Evolutionary conservation across 2,888 invertebrate genomes (phyloP).

Genomic region (Tyria jacobaeae): DNA sequence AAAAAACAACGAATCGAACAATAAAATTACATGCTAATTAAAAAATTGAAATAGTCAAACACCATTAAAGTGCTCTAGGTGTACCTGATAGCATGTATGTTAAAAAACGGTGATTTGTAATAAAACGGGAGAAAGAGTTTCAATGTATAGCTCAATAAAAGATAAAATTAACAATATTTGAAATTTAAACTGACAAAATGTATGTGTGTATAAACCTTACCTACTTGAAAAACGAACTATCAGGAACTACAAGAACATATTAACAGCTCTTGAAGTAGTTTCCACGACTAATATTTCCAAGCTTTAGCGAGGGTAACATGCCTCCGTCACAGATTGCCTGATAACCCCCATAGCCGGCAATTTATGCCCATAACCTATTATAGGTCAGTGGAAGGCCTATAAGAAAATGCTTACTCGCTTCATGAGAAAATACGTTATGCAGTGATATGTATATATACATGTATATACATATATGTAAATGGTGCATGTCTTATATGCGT

Average conservation of each 20-base stretch:
- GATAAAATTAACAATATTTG: too few relatives aligned
- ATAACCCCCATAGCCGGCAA: conserved; percentile 53
- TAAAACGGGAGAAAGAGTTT: too few relatives aligned
- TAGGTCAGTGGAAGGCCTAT: conserved; percentile 43
- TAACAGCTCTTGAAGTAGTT: conserved; percentile 21
- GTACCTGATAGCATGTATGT: too few relatives aligned
- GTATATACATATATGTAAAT: too few relatives aligned
- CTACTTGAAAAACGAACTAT: not conserved
- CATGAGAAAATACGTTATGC: conserved; percentile 44
- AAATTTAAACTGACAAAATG: too few relatives aligned
- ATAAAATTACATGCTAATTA: too few relatives aligned
- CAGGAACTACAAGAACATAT: conserved; percentile 12
- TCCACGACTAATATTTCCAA: conserved; percentile 24
- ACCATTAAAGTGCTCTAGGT: too few relatives aligned
- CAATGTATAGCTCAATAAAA: too few relatives aligned
- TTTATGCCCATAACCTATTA: conserved; percentile 59
- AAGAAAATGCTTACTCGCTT: conserved; percentile 15
- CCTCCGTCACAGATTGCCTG: conserved; percentile 58
- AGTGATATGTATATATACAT: not conserved
- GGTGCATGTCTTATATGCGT: not conserved
- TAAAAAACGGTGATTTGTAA: too few relatives aligned
- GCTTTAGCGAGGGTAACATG: conserved; percentile 42
- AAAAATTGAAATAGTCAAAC: too few relatives aligned
- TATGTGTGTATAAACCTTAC: too few relatives aligned
- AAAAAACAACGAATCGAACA: too few relatives aligned